Conservation (phyloP, 2,888 invertebrate species). For the Ypsolopha sequella region DNA sequence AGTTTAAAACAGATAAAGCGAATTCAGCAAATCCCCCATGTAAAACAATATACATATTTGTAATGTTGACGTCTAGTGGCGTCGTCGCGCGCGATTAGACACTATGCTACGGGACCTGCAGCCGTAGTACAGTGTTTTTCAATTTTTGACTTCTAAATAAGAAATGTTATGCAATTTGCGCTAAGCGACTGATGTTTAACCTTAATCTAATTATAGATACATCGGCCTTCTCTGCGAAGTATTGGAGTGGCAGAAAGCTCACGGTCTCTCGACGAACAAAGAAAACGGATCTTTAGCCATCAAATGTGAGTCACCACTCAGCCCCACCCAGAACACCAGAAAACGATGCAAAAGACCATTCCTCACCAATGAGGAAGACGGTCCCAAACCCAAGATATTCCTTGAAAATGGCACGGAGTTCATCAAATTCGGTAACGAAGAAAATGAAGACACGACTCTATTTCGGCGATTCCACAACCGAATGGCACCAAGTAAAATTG, state of each 20-base stretch:
- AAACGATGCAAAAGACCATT: constrained; percentile 31
- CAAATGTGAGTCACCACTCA: constrained; percentile 65
- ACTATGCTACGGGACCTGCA: too few species aligned
- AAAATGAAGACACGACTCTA: constrained; percentile 41
- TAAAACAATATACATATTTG: too few species aligned
- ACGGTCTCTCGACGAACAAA: constrained; percentile 52
- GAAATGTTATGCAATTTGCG: too few species aligned
- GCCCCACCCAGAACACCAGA: constrained; percentile 22
- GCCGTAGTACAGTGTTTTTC: too few species aligned
- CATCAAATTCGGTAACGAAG: constrained; percentile 45
- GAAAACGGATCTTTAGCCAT: constrained; percentile 59
- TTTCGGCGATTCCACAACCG: constrained; percentile 24
- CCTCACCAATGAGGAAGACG: constrained; percentile 28
- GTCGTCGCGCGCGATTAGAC: too few species aligned
- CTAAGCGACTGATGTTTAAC: too few species aligned
- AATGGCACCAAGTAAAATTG: constrained; percentile 24
- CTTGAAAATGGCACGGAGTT: constrained; percentile 25
- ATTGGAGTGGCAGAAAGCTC: constrained; percentile 87
- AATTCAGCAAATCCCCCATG: too few species aligned
- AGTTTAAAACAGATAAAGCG: too few species aligned
- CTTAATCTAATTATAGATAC: constrained; percentile 70
- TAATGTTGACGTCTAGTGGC: too few species aligned
- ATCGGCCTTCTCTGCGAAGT: constrained; percentile 89
- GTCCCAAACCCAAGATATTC: constrained; percentile 29
- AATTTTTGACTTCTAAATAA: too few species aligned